Base-by-base conservation (phyloP, 2,888 invertebrate species). In the Spilarctia lutea region DNA sequence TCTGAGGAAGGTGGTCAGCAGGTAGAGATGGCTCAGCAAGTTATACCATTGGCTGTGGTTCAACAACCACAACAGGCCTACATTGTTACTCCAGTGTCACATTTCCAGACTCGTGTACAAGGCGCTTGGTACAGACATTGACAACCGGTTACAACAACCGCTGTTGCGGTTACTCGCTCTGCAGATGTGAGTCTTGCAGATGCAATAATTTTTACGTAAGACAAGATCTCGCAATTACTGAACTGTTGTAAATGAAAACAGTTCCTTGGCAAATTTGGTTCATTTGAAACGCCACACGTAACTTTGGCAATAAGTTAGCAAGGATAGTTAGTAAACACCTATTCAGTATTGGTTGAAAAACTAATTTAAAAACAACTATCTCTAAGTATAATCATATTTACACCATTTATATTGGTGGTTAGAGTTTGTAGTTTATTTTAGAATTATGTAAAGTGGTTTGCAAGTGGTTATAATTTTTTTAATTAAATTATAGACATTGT, bases 51-150 rank as follows among this genome's bases (percentile, higher is more conserved):
- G 52, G 96, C 97, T 18, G 97, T 97, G 42, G 96, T 97, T 1
- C 97, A 96, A 78, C 96, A 97, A 81, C 97, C 97, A 68, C 97
- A 97, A 86, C 96, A 97, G 83, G 96, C 97, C 0, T 97, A 97
- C 89, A 95, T 97, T 77, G 97, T 97, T 16, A 97, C 97, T 3
- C 97, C 97, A 3, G 97, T 97, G 45, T 96, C 97, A 39, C 97
- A 97, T 91, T 94, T 97, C 90, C 96, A 97, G 83, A 96, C 97
- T 74, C 96, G 97, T 76, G 96, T 97, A 78, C 96, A 97, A 87
- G 96, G 96, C 79, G 95, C 96, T 75, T 96, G 96, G 96, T 96
- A 96, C 89, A 89, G 96, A 80, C 96, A 96, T 94, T 96, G 95
- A 96, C 94, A 82, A 73, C 80, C 81, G 74, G 72, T 76, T 39